Percentiles rank a stretch among this genome's conserved stretches.
phyloP scores from a whole-genome alignment of 2,113 vertebrate genomes.

The Casuarius casuarius region DNA sequence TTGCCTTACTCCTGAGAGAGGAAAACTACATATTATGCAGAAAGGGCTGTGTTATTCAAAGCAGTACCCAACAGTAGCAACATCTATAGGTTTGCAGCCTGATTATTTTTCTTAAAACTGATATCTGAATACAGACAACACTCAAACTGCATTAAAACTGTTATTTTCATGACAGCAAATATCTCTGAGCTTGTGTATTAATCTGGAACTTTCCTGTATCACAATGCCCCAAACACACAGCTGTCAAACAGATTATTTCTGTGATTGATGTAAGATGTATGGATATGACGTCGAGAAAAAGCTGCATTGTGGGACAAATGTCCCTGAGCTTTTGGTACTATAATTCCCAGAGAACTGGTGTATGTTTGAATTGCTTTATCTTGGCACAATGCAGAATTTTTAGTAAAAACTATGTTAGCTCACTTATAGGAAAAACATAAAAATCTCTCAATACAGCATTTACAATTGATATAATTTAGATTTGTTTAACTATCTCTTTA shows the following conservation, averaged over 20 bases:
- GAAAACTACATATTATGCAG: background rate
- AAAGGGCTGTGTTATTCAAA: background rate
- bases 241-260: constrained; percentile 70
- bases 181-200: constrained; percentile 41
- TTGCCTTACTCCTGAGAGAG: background rate
- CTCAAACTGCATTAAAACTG: constrained; percentile 32
- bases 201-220: constrained; percentile 43
- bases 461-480: background rate
- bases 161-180: constrained; percentile 48
- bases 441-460: background rate
- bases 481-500: background rate
- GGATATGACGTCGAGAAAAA: constrained; percentile 48
- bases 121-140: constrained; percentile 15
- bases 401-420: background rate
- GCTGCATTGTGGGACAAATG: constrained; percentile 43
- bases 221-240: constrained; percentile 45
- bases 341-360: constrained; percentile 21
- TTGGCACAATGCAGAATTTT: background rate
- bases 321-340: constrained; percentile 34
- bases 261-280: constrained; percentile 54
- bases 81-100: background rate
- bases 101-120: background rate
- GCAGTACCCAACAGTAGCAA: rapidly evolving
- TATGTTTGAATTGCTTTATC: background rate
- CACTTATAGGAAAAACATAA: background rate